Conservation (phyloP, 2,888 invertebrate species). For the Polydrusus pterygomalis region DNA sequence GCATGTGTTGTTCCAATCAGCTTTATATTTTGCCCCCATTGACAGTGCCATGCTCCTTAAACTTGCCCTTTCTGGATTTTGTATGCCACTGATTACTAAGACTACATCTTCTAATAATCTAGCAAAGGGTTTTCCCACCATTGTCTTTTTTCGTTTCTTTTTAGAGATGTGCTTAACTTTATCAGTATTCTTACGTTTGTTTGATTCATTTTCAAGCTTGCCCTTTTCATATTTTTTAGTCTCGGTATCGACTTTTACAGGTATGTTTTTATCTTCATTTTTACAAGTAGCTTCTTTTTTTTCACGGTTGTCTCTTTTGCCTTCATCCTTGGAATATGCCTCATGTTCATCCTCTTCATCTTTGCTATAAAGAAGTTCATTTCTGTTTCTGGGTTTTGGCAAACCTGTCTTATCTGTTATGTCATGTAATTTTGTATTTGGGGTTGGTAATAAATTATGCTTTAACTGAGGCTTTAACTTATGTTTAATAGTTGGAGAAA, state of each 20-base stretch:
- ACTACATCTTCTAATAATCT: constrained; percentile 80
- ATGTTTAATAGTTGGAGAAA: constrained; percentile 60
- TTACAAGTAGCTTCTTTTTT: constrained; percentile 52
- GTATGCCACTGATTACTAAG: constrained; percentile 90
- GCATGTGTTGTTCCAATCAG: constrained; percentile 84
- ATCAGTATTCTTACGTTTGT: constrained; percentile 27
- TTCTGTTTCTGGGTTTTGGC: constrained; percentile 57
- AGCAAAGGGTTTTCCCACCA: constrained; percentile 73
- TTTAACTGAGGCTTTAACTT: constrained; percentile 59
- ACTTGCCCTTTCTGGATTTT: constrained; percentile 84
- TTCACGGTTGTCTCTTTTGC: constrained; percentile 62
- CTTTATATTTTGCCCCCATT: constrained; percentile 87
- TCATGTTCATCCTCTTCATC: constrained; percentile 63
- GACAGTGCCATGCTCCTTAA: constrained; percentile 81
- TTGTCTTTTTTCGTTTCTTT: constrained; percentile 60
- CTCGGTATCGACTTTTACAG: constrained; percentile 31
- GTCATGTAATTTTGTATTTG: not conserved
- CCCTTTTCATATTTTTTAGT: constrained; percentile 47
- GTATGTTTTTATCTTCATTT: not conserved
- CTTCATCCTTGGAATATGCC: constrained; percentile 62
- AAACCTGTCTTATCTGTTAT: constrained; percentile 18
- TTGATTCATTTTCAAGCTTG: constrained; percentile 16
- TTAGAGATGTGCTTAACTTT: constrained; percentile 12
- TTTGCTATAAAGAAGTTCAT: constrained; percentile 62
- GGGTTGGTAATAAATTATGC: constrained; percentile 37